These are phyloP conservation scores for Dioctria linearis DNA, from an alignment of 2,888 invertebrate genomes.

Conservation along the genomic window DNA sequence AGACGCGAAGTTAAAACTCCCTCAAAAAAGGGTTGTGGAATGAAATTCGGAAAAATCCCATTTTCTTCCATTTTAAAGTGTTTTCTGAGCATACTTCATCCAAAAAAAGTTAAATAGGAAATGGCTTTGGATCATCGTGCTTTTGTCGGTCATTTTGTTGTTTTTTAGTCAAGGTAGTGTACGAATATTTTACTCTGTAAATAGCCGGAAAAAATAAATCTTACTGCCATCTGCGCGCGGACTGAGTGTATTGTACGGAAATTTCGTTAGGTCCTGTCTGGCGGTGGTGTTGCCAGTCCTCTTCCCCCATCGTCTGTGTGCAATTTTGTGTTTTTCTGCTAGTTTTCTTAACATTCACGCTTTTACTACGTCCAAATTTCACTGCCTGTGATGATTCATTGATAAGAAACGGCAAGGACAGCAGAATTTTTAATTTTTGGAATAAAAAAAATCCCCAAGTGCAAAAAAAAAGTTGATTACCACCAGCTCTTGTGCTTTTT, in stretches of 20 bases:
- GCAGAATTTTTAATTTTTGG: neutral
- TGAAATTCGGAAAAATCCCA: neutral
- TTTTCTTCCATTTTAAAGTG: neutral
- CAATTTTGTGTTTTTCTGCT: no score
- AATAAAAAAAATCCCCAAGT: neutral
- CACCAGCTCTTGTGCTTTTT: constrained; percentile 1
- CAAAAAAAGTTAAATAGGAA: neutral
- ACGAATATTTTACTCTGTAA: neutral
- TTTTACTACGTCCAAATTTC: neutral
- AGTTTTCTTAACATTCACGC: no score
- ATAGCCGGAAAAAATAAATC: constrained; percentile 30
- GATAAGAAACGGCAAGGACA: constrained; percentile 14
- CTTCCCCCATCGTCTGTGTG: neutral
- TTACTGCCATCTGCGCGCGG: constrained; percentile 27
- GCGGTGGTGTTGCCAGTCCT: neutral
- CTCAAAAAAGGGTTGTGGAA: neutral
- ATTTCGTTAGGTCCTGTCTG: constrained; percentile 2
- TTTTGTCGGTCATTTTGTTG: neutral
- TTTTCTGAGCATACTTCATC: neutral
- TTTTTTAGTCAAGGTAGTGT: neutral
- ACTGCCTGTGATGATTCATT: constrained; percentile 7
- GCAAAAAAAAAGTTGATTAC: neutral
- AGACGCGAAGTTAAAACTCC: constrained; percentile 21
- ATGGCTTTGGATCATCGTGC: constrained; percentile 17
- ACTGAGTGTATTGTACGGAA: neutral